Evolutionary conservation across 2,797 vertebrate species (phyloP), one percentile per base, ranked within the genome.

Genomic region (Channa striata): DNA sequence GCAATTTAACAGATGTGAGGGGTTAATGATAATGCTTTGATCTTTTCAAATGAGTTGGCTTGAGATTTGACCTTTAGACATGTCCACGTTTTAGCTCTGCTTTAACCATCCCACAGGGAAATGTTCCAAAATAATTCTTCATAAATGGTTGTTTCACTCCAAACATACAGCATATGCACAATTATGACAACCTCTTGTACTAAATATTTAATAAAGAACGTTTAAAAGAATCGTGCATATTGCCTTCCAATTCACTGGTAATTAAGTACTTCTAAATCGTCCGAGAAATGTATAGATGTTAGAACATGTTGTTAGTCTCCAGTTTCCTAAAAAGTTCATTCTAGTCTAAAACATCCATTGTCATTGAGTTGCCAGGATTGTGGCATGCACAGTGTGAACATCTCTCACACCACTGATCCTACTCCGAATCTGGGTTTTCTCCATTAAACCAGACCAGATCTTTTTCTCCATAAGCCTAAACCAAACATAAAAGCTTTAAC

Each of bases 11-110:
- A 84, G 82, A 89, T 77, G 73, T 9, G 17, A 76, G 68, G 72
- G 82, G 82, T 83, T 89, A 88, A 89, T 87, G 78, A 74, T 88
- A 88, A 89, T 81, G 84, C 81, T 91, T 89, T 91, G 86, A 90
- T 89, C 85, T 76, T 81, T 66, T 53, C 71, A 80, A 85, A 74
- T 5, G 8, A 82, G 68, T 61, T 77, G 72, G 23, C 59, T 63
- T 42, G 54, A 68, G n/a, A 65, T 70, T 72, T 82, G 68, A 82
- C 79, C 78, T 62, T 62, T 78, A 34, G 59, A 68, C 60, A 47
- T 74, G 39, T 74, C 72, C 11, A n/a, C 44, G 44, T 69, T 72
- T 66, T 46, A 42, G 25, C 48, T 43, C 34, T 4, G 3, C 44
- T 43, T 12, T 21, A 63, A 75, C 36, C 43, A 43, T 48, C 34